Conservation (phyloP, 1,140 invertebrate species). For the Musca domestica region DNA sequence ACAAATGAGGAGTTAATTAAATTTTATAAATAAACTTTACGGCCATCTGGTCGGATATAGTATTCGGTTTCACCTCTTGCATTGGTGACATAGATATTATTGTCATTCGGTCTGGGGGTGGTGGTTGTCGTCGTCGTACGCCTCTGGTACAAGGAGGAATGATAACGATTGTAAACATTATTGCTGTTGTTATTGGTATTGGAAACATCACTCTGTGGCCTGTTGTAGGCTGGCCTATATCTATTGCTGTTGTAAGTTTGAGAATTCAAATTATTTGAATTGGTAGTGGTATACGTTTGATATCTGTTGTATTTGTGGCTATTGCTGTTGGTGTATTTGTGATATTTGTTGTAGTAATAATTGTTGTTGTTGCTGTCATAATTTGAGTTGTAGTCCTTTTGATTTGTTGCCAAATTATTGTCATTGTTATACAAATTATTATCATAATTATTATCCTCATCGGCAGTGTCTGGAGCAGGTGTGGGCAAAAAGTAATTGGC, state of each 20-base stretch:
- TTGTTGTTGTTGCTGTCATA: not conserved
- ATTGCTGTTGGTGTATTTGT: no score
- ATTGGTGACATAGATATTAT: conserved; percentile 52
- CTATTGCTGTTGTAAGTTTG: no score
- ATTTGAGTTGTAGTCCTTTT: not conserved
- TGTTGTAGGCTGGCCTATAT: not conserved
- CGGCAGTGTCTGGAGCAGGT: not conserved
- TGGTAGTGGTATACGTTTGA: no score
- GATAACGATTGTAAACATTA: conserved; percentile 39
- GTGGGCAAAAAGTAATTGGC: conserved; percentile 9
- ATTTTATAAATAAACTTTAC: conserved; percentile 42
- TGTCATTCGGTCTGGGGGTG: conserved; percentile 37
- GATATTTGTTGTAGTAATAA: no score
- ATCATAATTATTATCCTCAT: not conserved
- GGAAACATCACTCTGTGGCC: conserved; percentile 32
- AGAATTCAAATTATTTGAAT: no score
- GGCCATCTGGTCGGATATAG: conserved; percentile 45
- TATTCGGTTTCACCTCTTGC: conserved; percentile 47
- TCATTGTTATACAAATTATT: not conserved
- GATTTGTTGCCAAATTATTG: no score
- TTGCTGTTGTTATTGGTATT: conserved; percentile 42
- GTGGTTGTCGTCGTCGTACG: conserved; percentile 16
- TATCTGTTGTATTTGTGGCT: no score
- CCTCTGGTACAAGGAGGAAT: conserved; percentile 1
- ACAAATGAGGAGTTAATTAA: not conserved